Percentiles rank a stretch among this genome's conserved stretches.
Evolutionary conservation across 2,797 vertebrate species (phyloP).

Genomic region (Margarornis squamiger): DNA sequence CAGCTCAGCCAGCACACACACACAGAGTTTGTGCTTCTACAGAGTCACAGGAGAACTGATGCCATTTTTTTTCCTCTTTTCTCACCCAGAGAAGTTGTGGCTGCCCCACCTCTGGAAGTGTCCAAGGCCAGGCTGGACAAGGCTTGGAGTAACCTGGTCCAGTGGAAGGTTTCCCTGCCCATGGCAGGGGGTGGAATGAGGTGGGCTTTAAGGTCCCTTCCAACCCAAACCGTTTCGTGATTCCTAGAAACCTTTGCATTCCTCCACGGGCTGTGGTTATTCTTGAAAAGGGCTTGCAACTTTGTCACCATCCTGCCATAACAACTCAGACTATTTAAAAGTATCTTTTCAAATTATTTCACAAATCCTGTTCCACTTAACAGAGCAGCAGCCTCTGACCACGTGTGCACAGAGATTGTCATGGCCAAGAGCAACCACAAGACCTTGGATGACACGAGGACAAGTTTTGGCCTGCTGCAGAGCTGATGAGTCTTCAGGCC

Average conservation of each 20-base stretch:
- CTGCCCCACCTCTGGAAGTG: not conserved
- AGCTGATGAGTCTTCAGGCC: not conserved
- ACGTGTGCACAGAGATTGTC: fast-evolving
- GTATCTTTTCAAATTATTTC: not conserved
- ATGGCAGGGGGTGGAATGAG: not conserved
- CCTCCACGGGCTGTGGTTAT: fast-evolving
- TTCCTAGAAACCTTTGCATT: not conserved
- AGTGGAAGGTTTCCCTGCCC: not conserved
- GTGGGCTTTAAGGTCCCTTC: not conserved
- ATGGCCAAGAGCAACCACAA: fast-evolving
- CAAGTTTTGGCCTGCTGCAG: not conserved
- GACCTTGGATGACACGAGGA: fast-evolving
- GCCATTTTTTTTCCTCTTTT: not conserved
- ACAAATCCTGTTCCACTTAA: not conserved
- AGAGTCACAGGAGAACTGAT: not conserved
- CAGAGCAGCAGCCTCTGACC: not conserved
- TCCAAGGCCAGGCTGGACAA: not conserved
- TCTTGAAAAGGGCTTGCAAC: not conserved
- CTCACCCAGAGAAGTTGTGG: not conserved
- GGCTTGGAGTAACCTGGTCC: not conserved
- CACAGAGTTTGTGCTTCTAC: not conserved
- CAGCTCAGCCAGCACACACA: not conserved
- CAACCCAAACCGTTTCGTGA: not conserved
- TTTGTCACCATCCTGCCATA: not conserved
- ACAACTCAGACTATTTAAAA: not conserved